Base-by-base conservation (phyloP, 2,888 invertebrate genomes). In the Seira musarum region DNA sequence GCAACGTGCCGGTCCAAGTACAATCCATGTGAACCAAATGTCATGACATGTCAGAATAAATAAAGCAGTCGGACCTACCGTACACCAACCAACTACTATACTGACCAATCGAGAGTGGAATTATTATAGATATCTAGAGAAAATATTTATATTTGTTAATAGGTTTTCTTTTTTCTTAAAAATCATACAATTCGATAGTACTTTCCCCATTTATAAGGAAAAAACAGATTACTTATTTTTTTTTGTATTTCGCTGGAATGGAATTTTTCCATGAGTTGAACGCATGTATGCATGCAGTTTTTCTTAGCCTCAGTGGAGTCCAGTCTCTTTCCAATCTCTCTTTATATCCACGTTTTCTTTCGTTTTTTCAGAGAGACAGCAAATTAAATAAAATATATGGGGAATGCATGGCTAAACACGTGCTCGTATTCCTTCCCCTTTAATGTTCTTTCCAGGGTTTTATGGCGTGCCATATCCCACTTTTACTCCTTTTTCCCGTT, bases 11-110 rank as follows among this genome's bases (percentile, higher is more conserved):
- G 30, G 30, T 30, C 30, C 30, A 30, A 30, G 30, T 30, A 2
- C 30, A 30, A 30, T 30, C 30, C 30, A 30, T 8, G 17, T 15
- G n/a, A 53, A 53, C 53, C n/a, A 22, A 13, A 69, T 76, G 76
- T 67, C 77, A 77, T 77, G 77, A 57, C 77, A 66, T 77, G 77
- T 77, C 77, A 57, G 66, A 77, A 71, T 77, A 77, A 77, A 77
- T 77, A 77, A 70, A 65, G 53, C 25, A 65, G 21, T 15, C 67
- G 65, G n/a, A 63, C 17, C 25, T 21, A 63, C n/a, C n/a, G n/a
- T n/a, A n/a, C n/a, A n/a, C n/a, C 3, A 30, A 30, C 30, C 8
- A 8, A 30, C 30, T 30, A 30, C 30, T 30, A 30, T 8, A 53
- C 53, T 53, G 53, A 53, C 53, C 53, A 53, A 53, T 13, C 53